Evolutionary conservation across 2,113 vertebrate species (phyloP).

Genomic region (Trogon melanurus): DNA sequence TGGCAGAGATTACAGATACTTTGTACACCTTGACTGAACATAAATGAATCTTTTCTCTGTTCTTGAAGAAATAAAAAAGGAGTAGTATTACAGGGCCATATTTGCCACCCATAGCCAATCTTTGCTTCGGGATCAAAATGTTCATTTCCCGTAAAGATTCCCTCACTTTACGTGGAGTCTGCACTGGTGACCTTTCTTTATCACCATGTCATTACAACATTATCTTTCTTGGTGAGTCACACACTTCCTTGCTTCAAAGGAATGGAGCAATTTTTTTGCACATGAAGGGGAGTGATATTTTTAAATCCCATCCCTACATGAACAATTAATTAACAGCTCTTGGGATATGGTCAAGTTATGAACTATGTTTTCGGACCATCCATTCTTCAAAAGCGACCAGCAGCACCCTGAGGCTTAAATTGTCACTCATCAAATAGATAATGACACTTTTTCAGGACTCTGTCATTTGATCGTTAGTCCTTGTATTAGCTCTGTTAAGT

Average conservation of each 20-base stretch:
- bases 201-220: not conserved
- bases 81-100: not conserved
- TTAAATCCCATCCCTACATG: not conserved
- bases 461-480: constrained; percentile 69
- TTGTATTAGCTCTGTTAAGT: constrained; percentile 66
- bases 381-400: constrained; percentile 56
- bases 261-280: not conserved
- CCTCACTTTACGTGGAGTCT: not conserved
- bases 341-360: not conserved
- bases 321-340: constrained; percentile 10
- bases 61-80: not conserved
- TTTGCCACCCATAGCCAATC: not conserved
- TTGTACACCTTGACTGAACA: not conserved
- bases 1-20: not conserved
- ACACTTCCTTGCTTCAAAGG: constrained; percentile 1
- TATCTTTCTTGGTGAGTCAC: not conserved
- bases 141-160: not conserved
- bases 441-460: constrained; percentile 56
- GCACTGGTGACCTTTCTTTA: not conserved
- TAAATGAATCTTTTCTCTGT: not conserved
- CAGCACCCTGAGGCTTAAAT: constrained; percentile 48
- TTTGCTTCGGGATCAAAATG: not conserved
- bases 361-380: not conserved
- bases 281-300: not conserved
- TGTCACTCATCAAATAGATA: constrained; percentile 71